These are phyloP conservation scores for Drosophila saltans DNA, from an alignment of 1,140 invertebrate genomes.

Conservation along the genomic window DNA sequence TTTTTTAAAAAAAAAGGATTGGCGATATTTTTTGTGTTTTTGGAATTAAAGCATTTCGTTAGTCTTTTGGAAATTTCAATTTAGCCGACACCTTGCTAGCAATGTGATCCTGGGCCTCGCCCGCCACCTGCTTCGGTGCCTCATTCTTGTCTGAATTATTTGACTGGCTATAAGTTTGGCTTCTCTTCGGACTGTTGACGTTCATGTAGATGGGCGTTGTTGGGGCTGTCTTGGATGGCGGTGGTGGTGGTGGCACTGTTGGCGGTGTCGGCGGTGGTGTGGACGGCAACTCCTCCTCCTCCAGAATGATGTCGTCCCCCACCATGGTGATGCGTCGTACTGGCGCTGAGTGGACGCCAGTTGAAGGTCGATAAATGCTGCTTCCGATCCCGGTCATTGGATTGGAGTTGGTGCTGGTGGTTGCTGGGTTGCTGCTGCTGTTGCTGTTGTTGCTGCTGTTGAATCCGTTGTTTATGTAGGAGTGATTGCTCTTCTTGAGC, in stretches of 20 bases:
- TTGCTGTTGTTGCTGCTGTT: constrained; percentile 51
- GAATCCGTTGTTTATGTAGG: constrained; percentile 73
- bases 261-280: constrained; percentile 44
- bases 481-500: constrained; percentile 76
- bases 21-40: constrained; percentile 32
- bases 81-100: constrained; percentile 57
- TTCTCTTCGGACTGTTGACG: constrained; percentile 74
- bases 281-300: constrained; percentile 74
- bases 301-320: constrained; percentile 80
- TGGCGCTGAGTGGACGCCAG: constrained; percentile 40
- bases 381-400: constrained; percentile 8
- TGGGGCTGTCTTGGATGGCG: constrained; percentile 24
- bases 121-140: constrained; percentile 26
- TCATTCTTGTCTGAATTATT: constrained; percentile 46
- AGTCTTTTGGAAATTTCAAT: constrained; percentile 80
- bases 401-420: constrained; percentile 22
- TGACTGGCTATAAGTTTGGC: constrained; percentile 54
- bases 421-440: constrained; percentile 30
- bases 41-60: constrained; percentile 71
- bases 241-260: constrained; percentile 23
- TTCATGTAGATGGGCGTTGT: constrained; percentile 72
- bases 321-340: constrained; percentile 73
- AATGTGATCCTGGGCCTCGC: constrained; percentile 13
- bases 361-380: constrained; percentile 58
- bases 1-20: constrained; percentile 21